These are phyloP conservation scores for Troides helena DNA, from an alignment of 2,888 invertebrate species.

Conservation along the genomic window DNA sequence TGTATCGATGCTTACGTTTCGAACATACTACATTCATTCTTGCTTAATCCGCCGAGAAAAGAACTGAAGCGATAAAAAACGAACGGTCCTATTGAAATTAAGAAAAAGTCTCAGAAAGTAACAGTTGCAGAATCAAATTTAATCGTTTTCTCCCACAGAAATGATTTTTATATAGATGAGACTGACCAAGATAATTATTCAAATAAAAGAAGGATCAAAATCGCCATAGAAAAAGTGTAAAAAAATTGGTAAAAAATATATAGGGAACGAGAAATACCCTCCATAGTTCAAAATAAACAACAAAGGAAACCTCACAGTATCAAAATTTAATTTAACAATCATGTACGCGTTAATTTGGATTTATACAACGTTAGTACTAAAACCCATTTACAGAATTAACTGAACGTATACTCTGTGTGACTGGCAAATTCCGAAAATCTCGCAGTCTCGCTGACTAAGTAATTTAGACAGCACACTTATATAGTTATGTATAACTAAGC, in stretches of 20 bases:
- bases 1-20: neutral
- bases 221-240: too few relatives aligned
- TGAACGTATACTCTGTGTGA: slow-evolving; percentile 5
- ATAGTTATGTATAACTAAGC: neutral
- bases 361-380: slow-evolving; percentile 4
- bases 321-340: neutral
- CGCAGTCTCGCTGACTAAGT: slow-evolving; percentile 11
- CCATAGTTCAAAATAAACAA: neutral
- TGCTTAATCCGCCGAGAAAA: too few relatives aligned
- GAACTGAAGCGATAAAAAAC: too few relatives aligned
- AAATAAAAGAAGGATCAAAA: too few relatives aligned
- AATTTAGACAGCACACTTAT: slow-evolving; percentile 10
- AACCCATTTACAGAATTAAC: slow-evolving; percentile 18
- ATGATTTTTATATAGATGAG: too few relatives aligned
- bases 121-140: too few relatives aligned
- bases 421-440: slow-evolving; percentile 16
- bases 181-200: too few relatives aligned
- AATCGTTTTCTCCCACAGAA: too few relatives aligned
- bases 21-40: neutral
- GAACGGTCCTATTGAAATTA: too few relatives aligned
- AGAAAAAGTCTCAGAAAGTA: too few relatives aligned
- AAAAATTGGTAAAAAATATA: too few relatives aligned
- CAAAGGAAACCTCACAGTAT: neutral
- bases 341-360: slow-evolving; percentile 6
- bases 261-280: too few relatives aligned